phyloP scores from a whole-genome alignment of 1,140 invertebrate species.

The Ceratoteleas bidentatus region DNA sequence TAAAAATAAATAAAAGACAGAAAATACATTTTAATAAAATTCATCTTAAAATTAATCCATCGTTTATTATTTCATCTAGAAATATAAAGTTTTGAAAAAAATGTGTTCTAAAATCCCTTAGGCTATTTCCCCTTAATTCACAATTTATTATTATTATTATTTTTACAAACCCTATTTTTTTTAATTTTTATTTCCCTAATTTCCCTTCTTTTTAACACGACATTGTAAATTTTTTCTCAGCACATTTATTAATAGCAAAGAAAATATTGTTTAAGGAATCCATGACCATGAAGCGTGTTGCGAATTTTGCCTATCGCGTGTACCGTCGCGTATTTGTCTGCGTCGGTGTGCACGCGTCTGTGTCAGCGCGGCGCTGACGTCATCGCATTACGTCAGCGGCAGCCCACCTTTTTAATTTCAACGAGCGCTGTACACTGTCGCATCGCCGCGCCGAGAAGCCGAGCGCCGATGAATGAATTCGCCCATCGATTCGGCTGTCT shows the following conservation, averaged over 20 bases:
- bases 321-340: not conserved
- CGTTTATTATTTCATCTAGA: not conserved
- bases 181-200: not conserved
- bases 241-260: slow-evolving; percentile 17
- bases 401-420: slow-evolving; percentile 61
- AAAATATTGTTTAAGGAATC: slow-evolving; percentile 25
- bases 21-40: no score
- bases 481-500: slow-evolving; percentile 28
- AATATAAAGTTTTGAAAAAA: no score
- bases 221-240: not conserved
- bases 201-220: no score
- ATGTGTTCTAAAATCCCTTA: no score
- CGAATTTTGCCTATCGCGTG: slow-evolving; percentile 29
- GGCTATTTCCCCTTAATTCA: no score
- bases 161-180: not conserved
- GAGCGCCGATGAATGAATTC: slow-evolving; percentile 52
- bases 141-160: no score
- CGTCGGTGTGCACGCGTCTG: slow-evolving; percentile 13
- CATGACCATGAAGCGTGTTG: slow-evolving; percentile 30
- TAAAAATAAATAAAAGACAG: no score
- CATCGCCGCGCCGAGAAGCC: slow-evolving; percentile 44
- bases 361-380: slow-evolving; percentile 50
- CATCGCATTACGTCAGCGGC: slow-evolving; percentile 57
- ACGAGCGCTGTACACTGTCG: slow-evolving; percentile 39
- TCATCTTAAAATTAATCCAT: no score